phyloP scores from a whole-genome alignment of 2,113 vertebrate species.

The Marcusenius ussheri region DNA sequence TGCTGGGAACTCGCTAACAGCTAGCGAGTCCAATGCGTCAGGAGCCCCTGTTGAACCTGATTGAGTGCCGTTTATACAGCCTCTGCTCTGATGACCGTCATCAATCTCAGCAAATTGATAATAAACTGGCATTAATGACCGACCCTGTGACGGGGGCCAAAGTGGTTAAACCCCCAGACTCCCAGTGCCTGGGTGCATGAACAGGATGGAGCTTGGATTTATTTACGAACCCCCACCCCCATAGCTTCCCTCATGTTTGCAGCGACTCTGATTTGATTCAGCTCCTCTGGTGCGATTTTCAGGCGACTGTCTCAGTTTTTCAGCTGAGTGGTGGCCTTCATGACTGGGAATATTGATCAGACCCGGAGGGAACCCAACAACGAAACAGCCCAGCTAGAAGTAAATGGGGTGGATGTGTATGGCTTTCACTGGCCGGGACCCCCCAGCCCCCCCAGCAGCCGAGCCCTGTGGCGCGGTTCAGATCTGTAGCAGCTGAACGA shows the following conservation, averaged over 20 bases:
- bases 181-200: not conserved
- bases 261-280: not conserved
- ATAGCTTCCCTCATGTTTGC: not conserved
- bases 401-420: not conserved
- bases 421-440: not conserved
- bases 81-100: conserved; percentile 21
- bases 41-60: not conserved
- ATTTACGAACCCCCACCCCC: not conserved
- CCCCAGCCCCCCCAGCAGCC: not conserved
- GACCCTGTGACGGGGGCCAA: conserved; percentile 11
- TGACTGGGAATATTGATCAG: not conserved
- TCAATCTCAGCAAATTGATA: conserved; percentile 29
- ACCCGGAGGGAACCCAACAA: not conserved
- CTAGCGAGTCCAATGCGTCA: conserved; percentile 2
- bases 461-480: not conserved
- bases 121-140: conserved; percentile 24
- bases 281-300: not conserved
- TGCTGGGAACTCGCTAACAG: not conserved
- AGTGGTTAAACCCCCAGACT: conserved; percentile 14
- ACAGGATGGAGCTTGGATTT: not conserved
- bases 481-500: not conserved
- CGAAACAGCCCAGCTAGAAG: not conserved
- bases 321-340: not conserved
- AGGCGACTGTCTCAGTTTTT: not conserved
- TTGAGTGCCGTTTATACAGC: conserved; percentile 11